phyloP scores from a whole-genome alignment of 2,797 vertebrate species.

The Sebastes vulpes region DNA sequence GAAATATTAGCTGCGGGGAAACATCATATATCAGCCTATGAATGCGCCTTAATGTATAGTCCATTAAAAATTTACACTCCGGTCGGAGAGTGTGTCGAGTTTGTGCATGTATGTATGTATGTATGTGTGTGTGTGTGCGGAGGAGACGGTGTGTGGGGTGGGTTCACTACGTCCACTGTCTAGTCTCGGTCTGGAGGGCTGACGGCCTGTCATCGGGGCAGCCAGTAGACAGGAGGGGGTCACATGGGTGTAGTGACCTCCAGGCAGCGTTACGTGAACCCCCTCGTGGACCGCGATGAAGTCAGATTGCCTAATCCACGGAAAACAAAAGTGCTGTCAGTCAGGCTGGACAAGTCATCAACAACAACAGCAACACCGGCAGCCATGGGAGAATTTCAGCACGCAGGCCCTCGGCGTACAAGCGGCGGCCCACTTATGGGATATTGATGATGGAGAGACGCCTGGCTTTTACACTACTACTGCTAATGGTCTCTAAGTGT shows the following conservation, averaged over 20 bases:
- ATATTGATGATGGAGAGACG: constrained; percentile 79
- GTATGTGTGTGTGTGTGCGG: background rate
- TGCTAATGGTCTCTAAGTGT: constrained; percentile 83
- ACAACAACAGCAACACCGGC: constrained; percentile 47
- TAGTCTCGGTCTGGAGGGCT: constrained; percentile 30
- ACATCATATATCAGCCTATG: constrained; percentile 70
- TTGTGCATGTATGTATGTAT: background rate
- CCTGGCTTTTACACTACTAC: constrained; percentile 46
- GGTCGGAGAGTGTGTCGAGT: constrained; percentile 53
- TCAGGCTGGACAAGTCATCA: constrained; percentile 76
- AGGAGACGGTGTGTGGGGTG: background rate
- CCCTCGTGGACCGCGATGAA: constrained; percentile 81
- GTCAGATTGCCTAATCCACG: constrained; percentile 88
- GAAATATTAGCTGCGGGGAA: constrained; percentile 81
- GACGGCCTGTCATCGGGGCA: constrained; percentile 34
- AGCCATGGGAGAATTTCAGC: constrained; percentile 68
- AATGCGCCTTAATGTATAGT: constrained; percentile 85
- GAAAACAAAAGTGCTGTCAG: constrained; percentile 88
- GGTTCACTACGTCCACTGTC: constrained; percentile 54
- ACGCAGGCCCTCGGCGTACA: constrained; percentile 6
- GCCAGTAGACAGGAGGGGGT: constrained; percentile 59
- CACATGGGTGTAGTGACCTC: constrained; percentile 79
- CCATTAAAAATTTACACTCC: constrained; percentile 84
- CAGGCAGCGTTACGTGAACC: constrained; percentile 81
- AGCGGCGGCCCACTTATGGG: constrained; percentile 70